These are phyloP conservation scores for Aporophyla nigra DNA, from an alignment of 2,888 invertebrate genomes.

Conservation along the genomic window DNA sequence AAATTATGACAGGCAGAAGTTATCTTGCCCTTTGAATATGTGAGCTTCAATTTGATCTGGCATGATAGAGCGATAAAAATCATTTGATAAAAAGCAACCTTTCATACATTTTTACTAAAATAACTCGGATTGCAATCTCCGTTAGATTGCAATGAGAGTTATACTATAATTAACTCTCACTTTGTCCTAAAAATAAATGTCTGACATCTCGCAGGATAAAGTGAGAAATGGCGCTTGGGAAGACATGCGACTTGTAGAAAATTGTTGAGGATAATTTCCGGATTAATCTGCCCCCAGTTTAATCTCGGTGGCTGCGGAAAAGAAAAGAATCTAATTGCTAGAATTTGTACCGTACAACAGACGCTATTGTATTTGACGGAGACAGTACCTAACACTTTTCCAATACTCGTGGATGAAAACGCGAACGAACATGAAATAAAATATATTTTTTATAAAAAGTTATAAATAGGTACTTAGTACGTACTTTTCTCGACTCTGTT, in stretches of 20 bases:
- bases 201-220: slow-evolving; percentile 15
- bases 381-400: slow-evolving; percentile 5
- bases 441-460: background rate
- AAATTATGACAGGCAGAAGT: slow-evolving; percentile 18
- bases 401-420: background rate
- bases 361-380: slow-evolving; percentile 22
- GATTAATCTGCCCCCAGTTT: slow-evolving; percentile 58
- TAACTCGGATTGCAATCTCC: slow-evolving; percentile 3
- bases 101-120: background rate
- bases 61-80: slow-evolving; percentile 13
- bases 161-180: too few relatives aligned
- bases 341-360: slow-evolving; percentile 14
- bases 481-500: background rate
- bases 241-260: slow-evolving; percentile 40
- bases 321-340: slow-evolving; percentile 49
- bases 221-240: slow-evolving; percentile 11
- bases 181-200: slow-evolving; percentile 3
- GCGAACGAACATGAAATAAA: background rate
- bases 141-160: too few relatives aligned
- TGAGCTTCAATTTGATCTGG: slow-evolving; percentile 32
- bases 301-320: slow-evolving; percentile 41
- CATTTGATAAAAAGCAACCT: slow-evolving; percentile 6
- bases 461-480: background rate
- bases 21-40: slow-evolving; percentile 28
- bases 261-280: slow-evolving; percentile 57